Evolutionary conservation across 2,797 vertebrate genomes (phyloP).

Genomic region (Rhinella marina): DNA sequence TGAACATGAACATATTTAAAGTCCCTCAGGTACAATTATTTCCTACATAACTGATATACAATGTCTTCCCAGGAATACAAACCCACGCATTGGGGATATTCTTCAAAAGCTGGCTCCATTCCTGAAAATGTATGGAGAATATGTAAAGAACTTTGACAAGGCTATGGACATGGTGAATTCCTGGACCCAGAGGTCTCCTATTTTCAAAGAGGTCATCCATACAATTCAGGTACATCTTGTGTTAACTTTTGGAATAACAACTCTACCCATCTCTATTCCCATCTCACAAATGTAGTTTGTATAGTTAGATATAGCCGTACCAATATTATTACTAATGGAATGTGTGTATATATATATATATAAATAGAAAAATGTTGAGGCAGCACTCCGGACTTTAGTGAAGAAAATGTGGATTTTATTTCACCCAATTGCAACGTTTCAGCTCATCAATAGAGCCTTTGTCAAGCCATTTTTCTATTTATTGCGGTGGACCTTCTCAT

Average conservation of each 20-base stretch:
- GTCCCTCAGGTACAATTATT: neutral
- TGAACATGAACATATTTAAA: neutral
- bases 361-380: no score
- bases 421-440: no score
- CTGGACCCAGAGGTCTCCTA: conserved; percentile 87
- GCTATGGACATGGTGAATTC: conserved; percentile 93
- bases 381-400: no score
- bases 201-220: conserved; percentile 90
- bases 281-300: no score
- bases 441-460: no score
- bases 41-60: neutral
- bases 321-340: no score
- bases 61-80: conserved; percentile 78
- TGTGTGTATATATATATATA: no score
- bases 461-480: no score
- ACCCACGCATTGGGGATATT: conserved; percentile 95
- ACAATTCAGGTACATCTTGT: conserved; percentile 84
- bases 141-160: conserved; percentile 97
- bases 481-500: no score
- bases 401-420: no score
- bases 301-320: no score
- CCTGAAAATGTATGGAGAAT: conserved; percentile 98
- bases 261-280: no score
- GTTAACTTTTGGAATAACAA: neutral
- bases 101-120: conserved; percentile 97